These are phyloP conservation scores for Hermaeophaga mercurialis DNA, from an alignment of 2,888 invertebrate species.

Conservation along the genomic window DNA sequence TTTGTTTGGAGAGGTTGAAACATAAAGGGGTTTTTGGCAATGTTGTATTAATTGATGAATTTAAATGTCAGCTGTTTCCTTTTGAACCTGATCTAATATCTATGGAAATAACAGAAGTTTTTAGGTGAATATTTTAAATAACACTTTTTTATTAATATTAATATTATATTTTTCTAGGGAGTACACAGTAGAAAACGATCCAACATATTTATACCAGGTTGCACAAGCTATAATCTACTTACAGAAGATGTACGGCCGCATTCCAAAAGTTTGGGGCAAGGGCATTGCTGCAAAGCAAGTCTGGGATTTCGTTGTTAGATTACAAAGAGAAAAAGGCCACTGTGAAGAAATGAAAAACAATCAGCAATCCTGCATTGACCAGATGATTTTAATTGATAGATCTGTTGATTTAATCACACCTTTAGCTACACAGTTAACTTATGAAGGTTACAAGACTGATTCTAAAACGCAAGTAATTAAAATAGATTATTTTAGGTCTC, in stretches of 20 bases:
- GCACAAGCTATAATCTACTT: slow-evolving; percentile 85
- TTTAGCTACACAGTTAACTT: slow-evolving; percentile 92
- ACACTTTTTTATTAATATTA: background rate
- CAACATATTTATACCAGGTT: slow-evolving; percentile 83
- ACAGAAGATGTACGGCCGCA: slow-evolving; percentile 87
- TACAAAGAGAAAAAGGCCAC: slow-evolving; percentile 65
- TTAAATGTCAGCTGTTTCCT: slow-evolving; percentile 86
- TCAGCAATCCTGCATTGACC: slow-evolving; percentile 70
- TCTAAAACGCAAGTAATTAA: background rate
- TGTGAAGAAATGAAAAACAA: slow-evolving; percentile 55
- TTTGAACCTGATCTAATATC: slow-evolving; percentile 92
- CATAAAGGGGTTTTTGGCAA: slow-evolving; percentile 81
- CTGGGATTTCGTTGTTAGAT: slow-evolving; percentile 81
- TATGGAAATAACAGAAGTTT: slow-evolving; percentile 84
- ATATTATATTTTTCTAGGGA: slow-evolving; percentile 62
- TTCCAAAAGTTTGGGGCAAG: slow-evolving; percentile 88
- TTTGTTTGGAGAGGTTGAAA: slow-evolving; percentile 85
- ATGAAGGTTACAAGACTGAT: slow-evolving; percentile 68
- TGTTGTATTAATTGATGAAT: slow-evolving; percentile 79
- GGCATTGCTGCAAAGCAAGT: slow-evolving; percentile 85
- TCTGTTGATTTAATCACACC: slow-evolving; percentile 91
- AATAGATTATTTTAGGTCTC: slow-evolving; percentile 61
- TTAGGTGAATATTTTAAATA: slow-evolving; percentile 62
- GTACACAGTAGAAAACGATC: slow-evolving; percentile 86
- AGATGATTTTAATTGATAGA: slow-evolving; percentile 87